Conservation (phyloP, 2,888 invertebrate species). For the Papilio elwesi region DNA sequence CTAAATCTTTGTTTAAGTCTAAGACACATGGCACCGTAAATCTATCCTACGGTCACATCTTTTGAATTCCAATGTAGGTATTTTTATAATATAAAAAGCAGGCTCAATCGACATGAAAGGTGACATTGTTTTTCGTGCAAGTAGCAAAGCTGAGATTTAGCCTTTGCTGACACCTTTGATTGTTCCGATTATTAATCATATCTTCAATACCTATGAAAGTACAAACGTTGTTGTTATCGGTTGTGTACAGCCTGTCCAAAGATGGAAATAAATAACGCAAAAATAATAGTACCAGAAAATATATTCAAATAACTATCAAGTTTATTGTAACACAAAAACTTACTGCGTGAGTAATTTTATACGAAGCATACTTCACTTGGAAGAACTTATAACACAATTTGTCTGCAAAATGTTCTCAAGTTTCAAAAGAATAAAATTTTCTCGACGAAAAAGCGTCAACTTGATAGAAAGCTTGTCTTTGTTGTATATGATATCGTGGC, state of each 20-base stretch:
- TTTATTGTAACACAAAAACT: conserved; percentile 33
- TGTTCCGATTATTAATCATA: too few relatives aligned
- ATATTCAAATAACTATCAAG: conserved; percentile 23
- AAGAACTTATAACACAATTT: conserved; percentile 41
- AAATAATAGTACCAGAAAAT: conserved; percentile 22
- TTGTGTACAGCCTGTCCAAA: not conserved
- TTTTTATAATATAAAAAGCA: not conserved
- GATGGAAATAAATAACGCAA: conserved; percentile 6
- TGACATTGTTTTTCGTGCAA: too few relatives aligned
- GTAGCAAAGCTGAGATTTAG: too few relatives aligned
- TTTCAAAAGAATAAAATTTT: conserved; percentile 40
- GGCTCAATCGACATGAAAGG: too few relatives aligned
- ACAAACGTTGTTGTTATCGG: too few relatives aligned
- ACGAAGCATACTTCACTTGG: conserved; percentile 36
- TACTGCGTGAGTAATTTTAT: conserved; percentile 34
- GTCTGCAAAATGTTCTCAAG: conserved; percentile 41
- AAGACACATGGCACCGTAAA: conserved; percentile 54
- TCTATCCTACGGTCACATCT: not conserved
- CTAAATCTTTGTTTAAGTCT: conserved; percentile 72
- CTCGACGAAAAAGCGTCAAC: conserved; percentile 36
- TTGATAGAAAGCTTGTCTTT: conserved; percentile 31
- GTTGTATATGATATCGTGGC: conserved; percentile 21
- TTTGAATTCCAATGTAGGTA: conserved; percentile 11
- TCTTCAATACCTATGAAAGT: too few relatives aligned
- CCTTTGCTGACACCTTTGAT: too few relatives aligned